Evolutionary conservation across 2,888 invertebrate genomes (phyloP).

Genomic region (Adineta ricciae): DNA sequence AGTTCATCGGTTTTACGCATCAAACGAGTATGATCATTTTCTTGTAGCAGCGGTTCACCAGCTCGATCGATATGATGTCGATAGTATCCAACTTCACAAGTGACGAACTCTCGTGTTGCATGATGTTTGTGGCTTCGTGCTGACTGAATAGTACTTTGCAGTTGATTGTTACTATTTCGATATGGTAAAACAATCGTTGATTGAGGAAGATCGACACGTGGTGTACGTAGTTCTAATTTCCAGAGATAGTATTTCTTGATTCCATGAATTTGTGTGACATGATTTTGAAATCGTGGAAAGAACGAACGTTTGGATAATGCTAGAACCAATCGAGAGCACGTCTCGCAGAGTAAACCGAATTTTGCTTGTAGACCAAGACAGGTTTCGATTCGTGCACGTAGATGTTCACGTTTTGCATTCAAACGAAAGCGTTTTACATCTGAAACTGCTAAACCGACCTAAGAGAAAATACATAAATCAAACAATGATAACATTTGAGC

Average conservation of each 20-base stretch:
- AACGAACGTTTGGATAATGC: not conserved
- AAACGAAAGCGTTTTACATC: conserved; percentile 18
- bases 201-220: not conserved
- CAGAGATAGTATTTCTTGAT: conserved; percentile 1
- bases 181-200: not conserved
- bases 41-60: conserved; percentile 6
- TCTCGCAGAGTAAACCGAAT: not conserved
- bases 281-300: not conserved
- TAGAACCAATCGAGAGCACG: not conserved
- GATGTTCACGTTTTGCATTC: conserved; percentile 13
- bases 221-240: not conserved
- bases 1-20: not conserved
- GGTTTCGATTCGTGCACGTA: conserved; percentile 16
- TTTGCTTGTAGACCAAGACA: conserved; percentile 17
- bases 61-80: conserved; percentile 9
- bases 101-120: not conserved
- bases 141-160: not conserved
- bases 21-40: not conserved
- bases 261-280: not conserved
- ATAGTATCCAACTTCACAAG: not conserved
- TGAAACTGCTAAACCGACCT: not conserved
- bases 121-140: not conserved
- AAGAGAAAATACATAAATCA: not conserved
- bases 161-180: not conserved
- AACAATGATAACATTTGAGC: too few relatives aligned